Conservation (phyloP, 2,113 vertebrate species). For the Lagopus muta region DNA sequence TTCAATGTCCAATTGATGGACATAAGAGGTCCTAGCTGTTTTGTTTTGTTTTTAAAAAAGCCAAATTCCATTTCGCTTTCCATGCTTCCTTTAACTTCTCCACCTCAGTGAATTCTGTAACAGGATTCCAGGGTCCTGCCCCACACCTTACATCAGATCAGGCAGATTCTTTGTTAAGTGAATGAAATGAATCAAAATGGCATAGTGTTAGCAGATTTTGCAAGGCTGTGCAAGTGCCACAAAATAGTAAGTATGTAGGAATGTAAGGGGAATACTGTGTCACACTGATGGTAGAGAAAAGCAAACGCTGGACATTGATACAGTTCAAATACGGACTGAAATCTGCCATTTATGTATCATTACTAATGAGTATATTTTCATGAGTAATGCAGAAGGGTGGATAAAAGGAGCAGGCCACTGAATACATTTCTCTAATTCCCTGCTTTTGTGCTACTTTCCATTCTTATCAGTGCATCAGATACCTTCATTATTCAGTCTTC, state of each 20-base stretch:
- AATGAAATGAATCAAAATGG: background rate
- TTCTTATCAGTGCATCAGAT: background rate
- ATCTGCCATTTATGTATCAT: background rate
- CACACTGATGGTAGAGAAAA: background rate
- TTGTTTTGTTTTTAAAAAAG: too few relatives aligned
- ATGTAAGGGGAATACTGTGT: fast-evolving
- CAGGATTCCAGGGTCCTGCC: background rate
- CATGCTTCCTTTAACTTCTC: background rate
- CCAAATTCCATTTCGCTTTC: background rate
- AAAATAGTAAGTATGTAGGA: background rate
- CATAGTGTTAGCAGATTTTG: background rate
- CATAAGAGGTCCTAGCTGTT: background rate
- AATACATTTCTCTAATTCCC: background rate
- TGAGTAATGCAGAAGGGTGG: background rate
- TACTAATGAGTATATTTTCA: background rate
- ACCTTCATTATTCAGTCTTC: background rate
- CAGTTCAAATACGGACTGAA: background rate
- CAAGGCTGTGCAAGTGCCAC: background rate
- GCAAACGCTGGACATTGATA: fast-evolving
- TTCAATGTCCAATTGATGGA: background rate
- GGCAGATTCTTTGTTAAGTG: background rate
- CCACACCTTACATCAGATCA: background rate
- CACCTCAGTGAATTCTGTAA: background rate
- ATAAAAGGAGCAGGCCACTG: background rate
- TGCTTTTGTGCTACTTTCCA: background rate